Evolutionary conservation across 2,113 vertebrate genomes (phyloP), one percentile per base, ranked within the genome.

Genomic region (Scopus umbretta): DNA sequence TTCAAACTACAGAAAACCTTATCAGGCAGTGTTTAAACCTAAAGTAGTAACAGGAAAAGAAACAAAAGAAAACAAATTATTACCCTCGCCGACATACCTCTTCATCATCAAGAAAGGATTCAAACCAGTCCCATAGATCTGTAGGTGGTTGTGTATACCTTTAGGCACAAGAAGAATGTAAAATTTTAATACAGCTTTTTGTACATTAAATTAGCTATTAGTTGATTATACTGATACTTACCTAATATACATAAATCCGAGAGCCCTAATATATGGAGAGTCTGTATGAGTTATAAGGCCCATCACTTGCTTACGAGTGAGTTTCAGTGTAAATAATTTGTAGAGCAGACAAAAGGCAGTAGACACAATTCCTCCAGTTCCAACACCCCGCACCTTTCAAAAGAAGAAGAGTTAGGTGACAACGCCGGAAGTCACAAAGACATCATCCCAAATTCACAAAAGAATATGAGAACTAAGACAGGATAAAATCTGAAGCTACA

Each of bases 161-260:
- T 97, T 22, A 97, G 96, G 93, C 40, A 95, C 17, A 97, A 96
- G 94, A 94, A 86, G n/a, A 95, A 63, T 0, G 1, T n/a, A 62
- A 68, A 75, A 67, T 38, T 80, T 95, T 95, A 96, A 61, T 67
- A 83, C 38, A 92, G 38, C 25, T 92, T 96, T 71, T 50, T 82
- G 30, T 29, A 21, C 17, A 92, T 29, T 32, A 30, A 36, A 32
- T 72, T 34, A 94, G 17, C 32, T 49, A 32, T 79, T 56, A 94
- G 22, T 36, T 86, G 86, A 68, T 56, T 85, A 80, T 80, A 91
- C 36, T 34, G 40, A 75, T 13, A 49, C 97, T 92, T 97, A 99
- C 99, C 99, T 98, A 98, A 99, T 99, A 98, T 99, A 99, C 99
- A 99, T 99, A 98, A 99, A 99, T 98, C 99, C 99, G 95, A 99